Conservation (phyloP, 2,888 invertebrate species). For the Candidula unifasciata region DNA sequence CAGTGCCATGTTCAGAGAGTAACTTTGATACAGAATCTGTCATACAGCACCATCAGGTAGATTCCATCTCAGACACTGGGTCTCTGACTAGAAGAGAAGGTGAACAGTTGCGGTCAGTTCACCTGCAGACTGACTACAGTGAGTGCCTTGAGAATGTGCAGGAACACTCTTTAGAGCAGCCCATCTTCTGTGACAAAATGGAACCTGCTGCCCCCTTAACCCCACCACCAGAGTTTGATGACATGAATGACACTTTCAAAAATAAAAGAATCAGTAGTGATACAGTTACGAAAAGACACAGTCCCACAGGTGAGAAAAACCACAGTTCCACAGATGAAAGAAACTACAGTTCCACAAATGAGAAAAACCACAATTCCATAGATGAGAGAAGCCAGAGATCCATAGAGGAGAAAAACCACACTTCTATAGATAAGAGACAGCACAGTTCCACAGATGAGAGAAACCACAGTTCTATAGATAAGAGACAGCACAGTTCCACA, state of each 20-base stretch:
- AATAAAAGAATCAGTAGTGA: background rate
- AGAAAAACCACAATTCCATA: background rate
- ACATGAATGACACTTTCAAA: conserved; percentile 53
- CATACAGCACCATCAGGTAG: conserved; percentile 48
- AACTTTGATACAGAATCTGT: conserved; percentile 59
- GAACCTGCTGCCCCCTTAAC: conserved; percentile 51
- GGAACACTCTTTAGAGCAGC: background rate
- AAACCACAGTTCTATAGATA: too few relatives aligned
- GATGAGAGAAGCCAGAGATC: background rate
- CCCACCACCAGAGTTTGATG: conserved; percentile 57
- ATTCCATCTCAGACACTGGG: conserved; percentile 54
- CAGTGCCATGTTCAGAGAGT: conserved; percentile 55
- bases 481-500: too few relatives aligned
- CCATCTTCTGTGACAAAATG: conserved; percentile 52
- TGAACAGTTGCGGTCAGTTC: background rate
- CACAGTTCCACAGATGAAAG: background rate
- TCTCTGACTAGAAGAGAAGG: conserved; percentile 31
- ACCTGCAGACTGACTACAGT: background rate
- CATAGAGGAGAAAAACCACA: background rate
- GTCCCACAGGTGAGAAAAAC: background rate
- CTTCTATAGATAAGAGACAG: too few relatives aligned
- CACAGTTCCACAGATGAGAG: too few relatives aligned
- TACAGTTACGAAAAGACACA: background rate
- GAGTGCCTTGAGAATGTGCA: background rate
- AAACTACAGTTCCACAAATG: background rate